Evolutionary conservation across 2,113 vertebrate species (phyloP).

Genomic region (Myodes glareolus): DNA sequence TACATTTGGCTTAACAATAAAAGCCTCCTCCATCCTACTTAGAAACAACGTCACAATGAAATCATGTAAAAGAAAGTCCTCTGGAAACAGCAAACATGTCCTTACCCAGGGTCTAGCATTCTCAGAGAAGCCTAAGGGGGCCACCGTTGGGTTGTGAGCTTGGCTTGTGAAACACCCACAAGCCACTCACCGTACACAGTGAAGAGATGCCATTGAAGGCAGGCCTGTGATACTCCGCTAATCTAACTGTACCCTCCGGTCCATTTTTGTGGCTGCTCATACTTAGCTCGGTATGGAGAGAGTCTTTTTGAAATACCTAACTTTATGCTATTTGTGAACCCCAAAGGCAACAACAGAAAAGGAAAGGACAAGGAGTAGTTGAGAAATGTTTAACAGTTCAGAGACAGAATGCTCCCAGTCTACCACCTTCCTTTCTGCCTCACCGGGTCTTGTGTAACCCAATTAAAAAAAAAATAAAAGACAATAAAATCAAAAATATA

Average conservation of each 20-base stretch:
- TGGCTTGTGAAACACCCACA: not conserved
- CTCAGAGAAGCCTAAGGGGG: not conserved
- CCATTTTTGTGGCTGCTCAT: not conserved
- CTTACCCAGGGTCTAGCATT: not conserved
- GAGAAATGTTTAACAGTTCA: not conserved
- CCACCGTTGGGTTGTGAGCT: not conserved
- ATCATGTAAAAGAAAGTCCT: not conserved
- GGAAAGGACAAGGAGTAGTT: not conserved
- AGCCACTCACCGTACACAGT: not conserved
- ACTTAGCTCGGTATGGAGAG: not conserved
- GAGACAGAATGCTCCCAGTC: not conserved
- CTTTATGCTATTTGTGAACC: not conserved
- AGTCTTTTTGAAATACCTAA: not conserved
- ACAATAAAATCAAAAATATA: not conserved
- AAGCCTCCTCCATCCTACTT: not conserved
- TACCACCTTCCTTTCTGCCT: not conserved
- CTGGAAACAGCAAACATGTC: not conserved
- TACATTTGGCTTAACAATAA: not conserved
- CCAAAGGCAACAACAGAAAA: not conserved
- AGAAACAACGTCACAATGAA: not conserved
- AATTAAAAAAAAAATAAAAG: not conserved
- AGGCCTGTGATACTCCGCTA: accelerated
- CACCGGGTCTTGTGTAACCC: not conserved
- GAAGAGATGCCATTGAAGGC: not conserved
- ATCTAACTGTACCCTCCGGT: not conserved